Evolutionary conservation across 2,888 invertebrate species (phyloP), one percentile per base, ranked within the genome.

Genomic region (Baccha elongata): DNA sequence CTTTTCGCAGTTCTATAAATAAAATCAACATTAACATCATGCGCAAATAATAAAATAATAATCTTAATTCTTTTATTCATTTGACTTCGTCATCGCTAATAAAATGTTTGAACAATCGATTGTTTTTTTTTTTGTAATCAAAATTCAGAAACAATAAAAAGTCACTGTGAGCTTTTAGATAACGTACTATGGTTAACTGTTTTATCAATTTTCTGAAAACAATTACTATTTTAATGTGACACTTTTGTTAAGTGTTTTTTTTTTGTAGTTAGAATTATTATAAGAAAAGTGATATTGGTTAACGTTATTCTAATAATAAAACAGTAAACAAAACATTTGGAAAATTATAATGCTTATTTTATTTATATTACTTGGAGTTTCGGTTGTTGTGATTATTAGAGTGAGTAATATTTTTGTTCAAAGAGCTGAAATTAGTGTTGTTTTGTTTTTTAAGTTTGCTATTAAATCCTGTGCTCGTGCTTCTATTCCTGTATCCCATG

Each of bases 321-420:
- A 19, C 1, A 19, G n/a, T 11, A 46, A 15, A 46, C 11, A 46
- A 11, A 35, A 35, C 11, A n/a, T n/a, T 23, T 15, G 0, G 23
- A n/a, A 2, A 23, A 21, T n/a, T 6, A 23, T 6, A 23, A 23
- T 21, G 46, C 0, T 21, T n/a, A 3, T 46, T 46, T 23, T 46
- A n/a, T 46, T n/a, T 21, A 23, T 23, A n/a, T 35, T 53, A 11
- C 5, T 53, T 7, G n/a, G 11, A 0, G n/a, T 53, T 13, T 17
- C 53, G 35, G 1, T n/a, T 5, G 23, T 13, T 13, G 19, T 55
- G 13, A 37, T 37, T 17, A 21, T 55, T 35, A 6, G 1, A 37
- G 55, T 55, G 37, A 55, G 37, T 55, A 37, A 35, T 11, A 50
- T 17, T n/a, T 50, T 15, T 17, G 15, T 8, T n/a, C n/a, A n/a